A percentile compares a stretch with the other conserved stretches of the same genome.
Evolutionary conservation across 2,113 vertebrate species (phyloP).

Genomic region (Regulus satrapa): DNA sequence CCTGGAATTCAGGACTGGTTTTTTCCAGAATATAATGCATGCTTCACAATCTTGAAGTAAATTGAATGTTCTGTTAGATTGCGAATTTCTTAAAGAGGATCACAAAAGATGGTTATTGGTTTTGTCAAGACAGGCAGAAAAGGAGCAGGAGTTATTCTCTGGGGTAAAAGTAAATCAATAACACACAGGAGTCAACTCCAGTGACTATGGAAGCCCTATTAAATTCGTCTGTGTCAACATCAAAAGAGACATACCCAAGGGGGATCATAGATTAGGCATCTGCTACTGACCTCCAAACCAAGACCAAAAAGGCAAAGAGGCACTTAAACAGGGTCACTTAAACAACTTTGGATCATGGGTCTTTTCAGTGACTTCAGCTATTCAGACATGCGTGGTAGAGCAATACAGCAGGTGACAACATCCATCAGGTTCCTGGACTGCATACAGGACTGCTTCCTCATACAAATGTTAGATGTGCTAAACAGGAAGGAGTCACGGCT

Average conservation of each 20-base stretch:
- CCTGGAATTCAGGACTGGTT: neutral
- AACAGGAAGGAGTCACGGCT: neutral
- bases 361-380: neutral
- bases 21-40: neutral
- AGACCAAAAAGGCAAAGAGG: neutral
- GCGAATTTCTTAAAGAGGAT: neutral
- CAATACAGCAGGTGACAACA: neutral
- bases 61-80: neutral
- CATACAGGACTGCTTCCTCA: neutral
- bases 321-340: neutral
- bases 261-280: neutral
- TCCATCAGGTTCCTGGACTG: neutral
- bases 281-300: neutral
- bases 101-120: neutral
- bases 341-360: neutral
- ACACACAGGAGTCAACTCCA: neutral
- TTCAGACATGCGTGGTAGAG: neutral
- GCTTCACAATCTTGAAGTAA: neutral
- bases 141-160: fast-evolving
- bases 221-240: neutral
- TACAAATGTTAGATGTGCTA: neutral
- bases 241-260: neutral
- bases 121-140: neutral
- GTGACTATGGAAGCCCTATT: neutral
- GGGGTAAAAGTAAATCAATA: neutral